Evolutionary conservation across 2,888 invertebrate genomes (phyloP).

Genomic region (Brachypalpus laphriformis): DNA sequence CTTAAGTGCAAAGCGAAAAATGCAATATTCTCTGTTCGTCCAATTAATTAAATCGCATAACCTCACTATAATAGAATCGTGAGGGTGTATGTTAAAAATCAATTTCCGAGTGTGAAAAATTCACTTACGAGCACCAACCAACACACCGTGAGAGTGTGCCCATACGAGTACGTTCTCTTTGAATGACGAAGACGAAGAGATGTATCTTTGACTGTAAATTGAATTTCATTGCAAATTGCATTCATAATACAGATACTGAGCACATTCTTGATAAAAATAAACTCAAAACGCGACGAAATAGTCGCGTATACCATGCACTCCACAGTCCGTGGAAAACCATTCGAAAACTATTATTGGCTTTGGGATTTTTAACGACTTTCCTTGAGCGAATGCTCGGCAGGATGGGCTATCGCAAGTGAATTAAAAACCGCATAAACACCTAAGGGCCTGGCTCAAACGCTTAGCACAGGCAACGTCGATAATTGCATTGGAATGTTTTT

Average conservation of each 20-base stretch:
- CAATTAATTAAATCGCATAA: slow-evolving; percentile 45
- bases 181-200: slow-evolving; percentile 39
- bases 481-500: slow-evolving; percentile 72
- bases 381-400: neutral
- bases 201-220: slow-evolving; percentile 61
- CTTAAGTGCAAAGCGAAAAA: slow-evolving; percentile 42
- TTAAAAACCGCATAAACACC: slow-evolving; percentile 61
- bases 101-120: slow-evolving; percentile 51
- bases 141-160: too few relatives aligned
- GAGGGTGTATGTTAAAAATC: slow-evolving; percentile 10
- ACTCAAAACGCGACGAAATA: slow-evolving; percentile 4
- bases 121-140: too few relatives aligned
- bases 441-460: slow-evolving; percentile 54
- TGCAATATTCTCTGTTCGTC: neutral
- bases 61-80: slow-evolving; percentile 11
- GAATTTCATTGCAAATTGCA: slow-evolving; percentile 71
- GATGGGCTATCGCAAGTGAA: slow-evolving; percentile 33
- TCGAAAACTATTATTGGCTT: slow-evolving; percentile 72
- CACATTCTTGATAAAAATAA: slow-evolving; percentile 49
- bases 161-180: neutral
- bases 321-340: slow-evolving; percentile 14
- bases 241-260: slow-evolving; percentile 50
- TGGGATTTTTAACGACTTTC: slow-evolving; percentile 65
- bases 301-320: neutral
- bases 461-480: slow-evolving; percentile 60